Evolutionary conservation across 2,113 vertebrate genomes (phyloP).

Genomic region (Rhinopithecus roxellana): DNA sequence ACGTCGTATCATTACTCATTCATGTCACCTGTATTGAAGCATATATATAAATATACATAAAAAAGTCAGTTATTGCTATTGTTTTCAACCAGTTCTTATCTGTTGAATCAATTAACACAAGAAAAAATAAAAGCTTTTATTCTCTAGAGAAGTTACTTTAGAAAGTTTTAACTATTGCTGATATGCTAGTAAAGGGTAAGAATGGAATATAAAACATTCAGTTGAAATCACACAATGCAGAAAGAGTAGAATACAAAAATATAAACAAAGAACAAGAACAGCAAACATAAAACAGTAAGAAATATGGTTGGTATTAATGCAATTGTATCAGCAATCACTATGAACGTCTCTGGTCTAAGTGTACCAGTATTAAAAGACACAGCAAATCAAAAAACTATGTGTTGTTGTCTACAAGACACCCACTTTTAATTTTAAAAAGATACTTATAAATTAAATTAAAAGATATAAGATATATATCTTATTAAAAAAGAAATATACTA

Average conservation of each 20-base stretch:
- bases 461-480: neutral
- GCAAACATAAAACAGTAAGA: neutral
- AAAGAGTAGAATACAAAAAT: neutral
- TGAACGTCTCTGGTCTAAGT: neutral
- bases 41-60: neutral
- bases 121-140: neutral
- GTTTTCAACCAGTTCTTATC: neutral
- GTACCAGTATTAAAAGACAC: neutral
- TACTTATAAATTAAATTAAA: neutral
- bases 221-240: neutral
- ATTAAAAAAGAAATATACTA: too few species aligned
- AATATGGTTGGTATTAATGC: neutral
- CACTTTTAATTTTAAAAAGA: neutral
- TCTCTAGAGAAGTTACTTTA: neutral
- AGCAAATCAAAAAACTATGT: neutral
- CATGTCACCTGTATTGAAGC: neutral
- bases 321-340: neutral
- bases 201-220: neutral
- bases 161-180: neutral
- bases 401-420: neutral
- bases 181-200: neutral
- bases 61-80: neutral
- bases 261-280: neutral
- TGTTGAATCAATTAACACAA: neutral
- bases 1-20: neutral